These are phyloP conservation scores for Yoshiicerus persimilis DNA, from an alignment of 1,140 invertebrate species.

Conservation along the genomic window DNA sequence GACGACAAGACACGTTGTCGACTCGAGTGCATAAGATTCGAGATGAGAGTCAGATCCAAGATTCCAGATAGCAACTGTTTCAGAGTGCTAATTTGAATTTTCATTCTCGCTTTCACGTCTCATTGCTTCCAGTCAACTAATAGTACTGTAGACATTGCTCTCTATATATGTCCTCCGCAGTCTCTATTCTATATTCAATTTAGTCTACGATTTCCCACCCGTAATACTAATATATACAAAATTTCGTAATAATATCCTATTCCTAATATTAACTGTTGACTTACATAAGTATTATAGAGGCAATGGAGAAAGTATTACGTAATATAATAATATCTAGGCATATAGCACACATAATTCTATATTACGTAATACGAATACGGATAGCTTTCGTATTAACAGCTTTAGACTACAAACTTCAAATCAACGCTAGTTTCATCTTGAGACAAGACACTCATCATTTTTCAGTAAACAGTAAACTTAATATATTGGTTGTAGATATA, in stretches of 20 bases:
- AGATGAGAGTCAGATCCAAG: background rate
- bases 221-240: too few relatives aligned
- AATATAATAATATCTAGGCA: too few relatives aligned
- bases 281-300: too few relatives aligned
- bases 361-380: too few relatives aligned
- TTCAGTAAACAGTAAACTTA: background rate
- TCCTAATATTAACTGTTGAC: too few relatives aligned
- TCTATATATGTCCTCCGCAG: too few relatives aligned
- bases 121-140: background rate
- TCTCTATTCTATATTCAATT: background rate
- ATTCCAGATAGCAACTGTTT: conserved; percentile 1
- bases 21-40: background rate
- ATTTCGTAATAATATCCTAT: too few relatives aligned
- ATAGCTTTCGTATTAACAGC: too few relatives aligned
- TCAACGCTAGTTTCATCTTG: too few relatives aligned
- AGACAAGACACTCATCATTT: background rate
- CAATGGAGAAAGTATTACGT: background rate
- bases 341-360: too few relatives aligned
- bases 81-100: conserved; percentile 28
- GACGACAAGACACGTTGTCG: background rate
- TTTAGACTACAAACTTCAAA: too few relatives aligned
- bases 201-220: background rate
- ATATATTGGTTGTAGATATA: too few relatives aligned
- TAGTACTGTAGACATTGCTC: background rate
- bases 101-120: conserved; percentile 23